Evolutionary conservation across 2,888 invertebrate genomes (phyloP).

Genomic region (Leptarthrus brevirostris): DNA sequence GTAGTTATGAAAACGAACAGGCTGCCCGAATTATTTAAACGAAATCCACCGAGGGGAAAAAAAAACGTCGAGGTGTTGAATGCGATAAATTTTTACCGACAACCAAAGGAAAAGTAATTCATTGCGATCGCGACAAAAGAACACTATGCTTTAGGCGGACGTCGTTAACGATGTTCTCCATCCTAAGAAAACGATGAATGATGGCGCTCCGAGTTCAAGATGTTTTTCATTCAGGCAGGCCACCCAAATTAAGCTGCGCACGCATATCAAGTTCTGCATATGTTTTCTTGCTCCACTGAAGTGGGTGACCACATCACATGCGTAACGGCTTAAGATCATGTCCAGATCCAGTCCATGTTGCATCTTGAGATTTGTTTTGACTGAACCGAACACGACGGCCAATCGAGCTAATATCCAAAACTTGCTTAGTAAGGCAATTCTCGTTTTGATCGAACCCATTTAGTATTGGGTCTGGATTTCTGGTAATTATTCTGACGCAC

Average conservation of each 20-base stretch:
- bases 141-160: not conserved
- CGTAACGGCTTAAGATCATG: not conserved
- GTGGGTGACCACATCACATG: conserved; percentile 21
- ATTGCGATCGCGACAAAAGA: too few relatives aligned
- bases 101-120: not conserved
- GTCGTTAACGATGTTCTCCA: not conserved
- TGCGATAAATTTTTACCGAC: too few relatives aligned
- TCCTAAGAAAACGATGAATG: not conserved
- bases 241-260: conserved; percentile 26
- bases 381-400: not conserved
- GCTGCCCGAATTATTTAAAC: too few relatives aligned
- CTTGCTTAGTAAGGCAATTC: not conserved
- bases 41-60: too few relatives aligned
- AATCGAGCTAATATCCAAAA: conserved; percentile 6
- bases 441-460: too few relatives aligned
- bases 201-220: not conserved
- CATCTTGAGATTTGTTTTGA: conserved; percentile 7
- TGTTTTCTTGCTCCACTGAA: too few relatives aligned
- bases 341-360: too few relatives aligned
- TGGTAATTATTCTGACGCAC: not conserved
- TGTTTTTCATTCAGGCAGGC: not conserved
- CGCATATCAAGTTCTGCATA: not conserved
- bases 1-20: too few relatives aligned
- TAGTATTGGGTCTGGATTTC: not conserved
- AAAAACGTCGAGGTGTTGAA: too few relatives aligned